Evolutionary conservation across 1,140 invertebrate species (phyloP).

Genomic region (Macrocentrus cingulum): DNA sequence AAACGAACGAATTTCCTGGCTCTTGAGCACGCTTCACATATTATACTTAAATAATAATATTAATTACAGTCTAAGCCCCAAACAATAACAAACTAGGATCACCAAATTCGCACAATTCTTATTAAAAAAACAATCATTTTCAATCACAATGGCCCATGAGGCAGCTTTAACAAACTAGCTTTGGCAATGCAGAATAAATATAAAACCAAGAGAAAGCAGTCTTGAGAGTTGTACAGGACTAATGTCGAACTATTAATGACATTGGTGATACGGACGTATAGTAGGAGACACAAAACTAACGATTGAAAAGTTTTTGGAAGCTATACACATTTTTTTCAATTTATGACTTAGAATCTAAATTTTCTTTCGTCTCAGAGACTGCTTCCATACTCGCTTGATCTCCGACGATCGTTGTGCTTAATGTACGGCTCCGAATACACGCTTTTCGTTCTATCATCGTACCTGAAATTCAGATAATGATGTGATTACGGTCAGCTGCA

Average conservation of each 20-base stretch:
- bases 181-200: constrained; percentile 4
- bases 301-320: background rate
- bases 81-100: background rate
- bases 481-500: no score
- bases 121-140: no score
- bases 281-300: background rate
- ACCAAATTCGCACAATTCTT: no score
- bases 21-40: constrained; percentile 14
- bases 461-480: constrained; percentile 48
- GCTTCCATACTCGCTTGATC: constrained; percentile 66
- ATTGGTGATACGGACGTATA: background rate
- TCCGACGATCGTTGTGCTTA: constrained; percentile 64
- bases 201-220: background rate
- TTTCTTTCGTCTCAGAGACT: constrained; percentile 65
- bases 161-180: background rate
- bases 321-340: no score
- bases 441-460: constrained; percentile 72
- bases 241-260: background rate
- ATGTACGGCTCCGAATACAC: constrained; percentile 74
- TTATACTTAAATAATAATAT: background rate
- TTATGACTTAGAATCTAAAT: constrained; percentile 46
- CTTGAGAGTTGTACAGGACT: background rate
- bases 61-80: background rate
- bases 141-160: background rate
- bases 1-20: constrained; percentile 1